These are phyloP conservation scores for Dolomedes plantarius DNA, from an alignment of 2,888 invertebrate species.

Conservation along the genomic window DNA sequence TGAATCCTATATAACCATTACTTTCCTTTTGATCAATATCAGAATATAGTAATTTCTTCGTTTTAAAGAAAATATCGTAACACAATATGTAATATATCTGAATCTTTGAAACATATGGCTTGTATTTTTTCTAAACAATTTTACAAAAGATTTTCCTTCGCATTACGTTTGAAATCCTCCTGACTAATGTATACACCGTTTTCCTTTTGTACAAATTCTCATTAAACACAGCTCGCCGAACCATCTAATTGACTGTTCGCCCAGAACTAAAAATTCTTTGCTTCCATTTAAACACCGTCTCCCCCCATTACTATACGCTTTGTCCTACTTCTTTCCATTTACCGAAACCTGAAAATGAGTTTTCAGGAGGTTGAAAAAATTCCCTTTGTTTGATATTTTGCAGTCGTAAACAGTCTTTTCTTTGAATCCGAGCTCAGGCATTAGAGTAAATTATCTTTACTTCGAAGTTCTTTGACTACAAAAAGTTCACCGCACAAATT, in stretches of 20 bases:
- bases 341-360: conserved; percentile 8
- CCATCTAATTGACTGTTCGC: conserved; percentile 4
- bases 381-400: conserved; percentile 57
- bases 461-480: conserved; percentile 30
- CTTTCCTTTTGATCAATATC: too few species aligned
- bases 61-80: too few species aligned
- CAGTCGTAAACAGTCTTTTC: conserved; percentile 49
- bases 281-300: conserved; percentile 15
- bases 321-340: not conserved
- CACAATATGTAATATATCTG: not conserved
- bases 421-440: conserved; percentile 28
- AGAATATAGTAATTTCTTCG: too few species aligned
- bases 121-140: not conserved
- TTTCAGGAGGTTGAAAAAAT: not conserved
- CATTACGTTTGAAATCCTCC: not conserved
- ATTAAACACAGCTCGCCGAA: conserved; percentile 16
- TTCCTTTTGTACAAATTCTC: conserved; percentile 7
- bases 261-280: conserved; percentile 1
- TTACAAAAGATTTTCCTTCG: conserved; percentile 10
- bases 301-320: not conserved
- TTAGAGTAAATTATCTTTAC: conserved; percentile 55
- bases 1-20: too few species aligned
- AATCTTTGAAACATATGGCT: not conserved
- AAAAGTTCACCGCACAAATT: conserved; percentile 45
- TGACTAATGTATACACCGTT: conserved; percentile 6